Conservation (phyloP, 35 echinoderm and acorn worm species). For the Antedon bifida region DNA sequence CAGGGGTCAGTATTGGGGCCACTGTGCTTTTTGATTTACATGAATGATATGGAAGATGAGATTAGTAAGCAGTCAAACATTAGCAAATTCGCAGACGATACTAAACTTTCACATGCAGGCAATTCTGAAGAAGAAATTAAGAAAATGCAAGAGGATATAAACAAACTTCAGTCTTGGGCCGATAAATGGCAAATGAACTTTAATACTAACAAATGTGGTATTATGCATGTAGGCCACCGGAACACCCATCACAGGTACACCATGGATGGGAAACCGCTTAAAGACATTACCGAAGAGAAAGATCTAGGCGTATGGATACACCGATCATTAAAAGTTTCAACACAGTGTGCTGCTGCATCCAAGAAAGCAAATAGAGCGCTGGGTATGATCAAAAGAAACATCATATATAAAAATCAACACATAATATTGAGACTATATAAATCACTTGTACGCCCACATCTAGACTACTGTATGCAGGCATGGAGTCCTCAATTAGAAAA, state of each 20-base stretch:
- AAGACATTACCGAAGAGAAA: background rate
- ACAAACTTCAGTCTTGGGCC: background rate
- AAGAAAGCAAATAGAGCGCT: background rate
- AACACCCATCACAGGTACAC: background rate
- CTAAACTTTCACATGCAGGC: background rate
- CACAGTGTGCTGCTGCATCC: background rate
- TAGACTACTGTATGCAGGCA: background rate
- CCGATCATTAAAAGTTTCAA: background rate
- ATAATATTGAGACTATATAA: background rate
- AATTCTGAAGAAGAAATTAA: too few relatives aligned
- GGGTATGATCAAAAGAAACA: constrained; percentile 4
- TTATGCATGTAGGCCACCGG: background rate
- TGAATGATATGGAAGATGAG: background rate
- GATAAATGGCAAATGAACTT: background rate
- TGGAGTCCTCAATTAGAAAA: background rate
- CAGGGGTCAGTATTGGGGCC: background rate
- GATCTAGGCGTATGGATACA: background rate
- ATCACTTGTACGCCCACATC: background rate
- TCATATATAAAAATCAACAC: background rate
- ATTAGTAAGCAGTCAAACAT: background rate
- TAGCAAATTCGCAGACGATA: constrained; percentile 7
- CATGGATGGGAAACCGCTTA: background rate
- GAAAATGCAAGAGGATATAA: background rate
- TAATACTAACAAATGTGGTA: background rate
- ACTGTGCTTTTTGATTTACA: background rate